Conservation (phyloP, 2,888 invertebrate genomes). For the Orchestes rusci region DNA sequence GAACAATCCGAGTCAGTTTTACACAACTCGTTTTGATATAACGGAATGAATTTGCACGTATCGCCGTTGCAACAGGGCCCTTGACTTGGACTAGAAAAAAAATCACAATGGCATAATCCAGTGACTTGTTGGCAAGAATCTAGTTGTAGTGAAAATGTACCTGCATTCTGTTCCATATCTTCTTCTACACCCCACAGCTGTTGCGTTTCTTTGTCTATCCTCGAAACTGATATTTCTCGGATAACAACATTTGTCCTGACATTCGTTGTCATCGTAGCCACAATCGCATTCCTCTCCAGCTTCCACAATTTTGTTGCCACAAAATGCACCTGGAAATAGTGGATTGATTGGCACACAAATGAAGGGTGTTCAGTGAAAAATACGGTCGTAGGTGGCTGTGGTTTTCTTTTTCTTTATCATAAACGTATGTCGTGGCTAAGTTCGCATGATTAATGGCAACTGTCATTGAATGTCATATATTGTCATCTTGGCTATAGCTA, state of each 20-base stretch:
- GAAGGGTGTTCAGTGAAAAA: no score
- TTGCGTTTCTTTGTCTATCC: slow-evolving; percentile 60
- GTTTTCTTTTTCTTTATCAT: no score
- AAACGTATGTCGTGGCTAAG: no score
- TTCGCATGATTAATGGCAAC: no score
- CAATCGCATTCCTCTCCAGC: slow-evolving; percentile 98
- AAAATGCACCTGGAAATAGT: slow-evolving; percentile 76
- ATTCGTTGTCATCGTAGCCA: slow-evolving; percentile 88
- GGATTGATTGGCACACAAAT: no score
- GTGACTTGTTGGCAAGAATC: not conserved
- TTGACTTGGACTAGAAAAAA: slow-evolving; percentile 79
- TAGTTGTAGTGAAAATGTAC: slow-evolving; percentile 39
- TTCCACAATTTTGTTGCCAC: slow-evolving; percentile 98
- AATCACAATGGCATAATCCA: slow-evolving; percentile 4
- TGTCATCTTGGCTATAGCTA: no score
- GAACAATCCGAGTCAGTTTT: slow-evolving; percentile 86
- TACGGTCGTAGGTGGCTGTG: no score
- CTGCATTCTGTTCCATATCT: slow-evolving; percentile 74
- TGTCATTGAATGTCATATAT: no score
- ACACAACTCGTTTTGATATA: slow-evolving; percentile 61
- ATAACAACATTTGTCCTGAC: slow-evolving; percentile 83
- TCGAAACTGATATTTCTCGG: slow-evolving; percentile 68
- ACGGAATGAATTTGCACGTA: slow-evolving; percentile 68
- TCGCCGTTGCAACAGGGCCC: slow-evolving; percentile 90
- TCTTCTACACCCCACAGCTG: slow-evolving; percentile 75